Conservation (phyloP, 2,797 vertebrate genomes). For the Acanthurus lineatus region DNA sequence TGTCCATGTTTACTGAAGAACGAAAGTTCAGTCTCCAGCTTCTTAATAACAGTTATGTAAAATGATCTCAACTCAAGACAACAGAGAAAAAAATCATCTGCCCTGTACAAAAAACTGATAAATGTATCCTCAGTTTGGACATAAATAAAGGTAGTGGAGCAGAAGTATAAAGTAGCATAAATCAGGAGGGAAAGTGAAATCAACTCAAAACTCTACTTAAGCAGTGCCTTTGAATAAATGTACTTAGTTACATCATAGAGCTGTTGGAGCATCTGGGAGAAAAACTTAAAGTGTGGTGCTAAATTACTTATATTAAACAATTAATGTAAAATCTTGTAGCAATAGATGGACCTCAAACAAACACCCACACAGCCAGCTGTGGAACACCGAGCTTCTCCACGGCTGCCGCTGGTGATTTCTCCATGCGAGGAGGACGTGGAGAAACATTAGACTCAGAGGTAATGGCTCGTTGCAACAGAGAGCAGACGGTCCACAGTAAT, state of each 20-base stretch:
- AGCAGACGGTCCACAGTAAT: constrained; percentile 42
- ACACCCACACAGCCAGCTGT: constrained; percentile 21
- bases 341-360: not conserved
- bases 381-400: constrained; percentile 23
- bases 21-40: not conserved
- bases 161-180: not conserved
- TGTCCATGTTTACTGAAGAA: not conserved
- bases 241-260: not conserved
- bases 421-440: constrained; percentile 49
- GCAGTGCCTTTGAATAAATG: not conserved
- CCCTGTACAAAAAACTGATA: not conserved
- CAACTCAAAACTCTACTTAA: not conserved
- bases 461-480: constrained; percentile 67
- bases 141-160: not conserved
- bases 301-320: not conserved
- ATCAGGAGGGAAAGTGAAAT: not conserved
- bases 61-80: not conserved
- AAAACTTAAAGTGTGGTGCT: too few relatives aligned
- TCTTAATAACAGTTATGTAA: not conserved
- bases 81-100: not conserved
- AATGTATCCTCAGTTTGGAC: not conserved
- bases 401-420: constrained; percentile 41
- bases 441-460: constrained; percentile 51
- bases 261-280: not conserved
- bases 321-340: not conserved